These are phyloP conservation scores for Micoletzkya japonica DNA, from an alignment of 2,888 invertebrate species.

Conservation along the genomic window DNA sequence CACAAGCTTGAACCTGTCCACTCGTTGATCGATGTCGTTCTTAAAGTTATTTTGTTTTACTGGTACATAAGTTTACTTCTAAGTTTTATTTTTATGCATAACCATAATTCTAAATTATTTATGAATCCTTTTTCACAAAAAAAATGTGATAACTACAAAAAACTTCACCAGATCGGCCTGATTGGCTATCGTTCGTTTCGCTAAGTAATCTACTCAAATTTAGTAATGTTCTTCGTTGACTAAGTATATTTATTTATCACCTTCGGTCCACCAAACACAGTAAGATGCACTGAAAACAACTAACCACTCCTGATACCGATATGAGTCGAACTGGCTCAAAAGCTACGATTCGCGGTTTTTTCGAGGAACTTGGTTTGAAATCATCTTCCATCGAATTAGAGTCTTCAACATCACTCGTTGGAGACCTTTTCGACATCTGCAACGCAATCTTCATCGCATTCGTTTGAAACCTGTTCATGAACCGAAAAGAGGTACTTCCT, in stretches of 20 bases:
- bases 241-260: too few species aligned
- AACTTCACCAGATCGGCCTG: too few species aligned
- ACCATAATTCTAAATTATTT: neutral
- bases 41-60: constrained; percentile 36
- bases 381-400: constrained; percentile 13
- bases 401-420: constrained; percentile 21
- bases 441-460: too few species aligned
- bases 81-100: neutral
- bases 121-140: neutral
- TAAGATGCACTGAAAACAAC: too few species aligned
- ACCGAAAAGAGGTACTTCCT: too few species aligned
- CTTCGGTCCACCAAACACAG: too few species aligned
- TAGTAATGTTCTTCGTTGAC: too few species aligned
- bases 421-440: constrained; percentile 26
- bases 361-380: constrained; percentile 25
- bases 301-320: constrained; percentile 53
- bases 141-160: too few species aligned
- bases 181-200: too few species aligned
- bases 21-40: constrained; percentile 50
- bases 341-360: constrained; percentile 40
- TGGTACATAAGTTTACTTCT: neutral
- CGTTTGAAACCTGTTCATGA: too few species aligned
- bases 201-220: too few species aligned
- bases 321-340: constrained; percentile 59
- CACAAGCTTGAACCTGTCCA: constrained; percentile 82